A percentile compares a stretch with the other conserved stretches of the same genome.
Evolutionary conservation across 1,140 invertebrate species (phyloP).

Genomic region (Luehdorfia chinensis): DNA sequence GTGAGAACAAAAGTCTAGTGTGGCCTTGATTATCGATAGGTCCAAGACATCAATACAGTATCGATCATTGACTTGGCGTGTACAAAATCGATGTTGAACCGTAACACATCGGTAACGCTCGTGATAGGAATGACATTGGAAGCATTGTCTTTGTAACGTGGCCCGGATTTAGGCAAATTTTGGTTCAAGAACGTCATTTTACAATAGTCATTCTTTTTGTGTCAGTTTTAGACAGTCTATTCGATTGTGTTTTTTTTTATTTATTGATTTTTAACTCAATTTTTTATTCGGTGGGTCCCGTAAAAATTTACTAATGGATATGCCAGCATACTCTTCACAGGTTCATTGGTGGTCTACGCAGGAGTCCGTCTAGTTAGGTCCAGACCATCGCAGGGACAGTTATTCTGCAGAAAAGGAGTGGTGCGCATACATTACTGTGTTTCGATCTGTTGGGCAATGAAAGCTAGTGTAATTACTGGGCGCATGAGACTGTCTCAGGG

Average conservation of each 20-base stretch:
- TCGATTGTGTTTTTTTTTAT: not conserved
- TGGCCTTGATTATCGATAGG: conserved; percentile 32
- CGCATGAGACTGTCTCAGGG: too few relatives aligned
- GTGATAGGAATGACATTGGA: conserved; percentile 58
- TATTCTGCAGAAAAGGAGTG: too few relatives aligned
- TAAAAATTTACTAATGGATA: not conserved
- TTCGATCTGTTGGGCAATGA: too few relatives aligned
- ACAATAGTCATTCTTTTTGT: not conserved
- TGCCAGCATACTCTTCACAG: too few relatives aligned
- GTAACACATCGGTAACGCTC: conserved; percentile 46
- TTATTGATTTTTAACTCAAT: not conserved
- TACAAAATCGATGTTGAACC: conserved; percentile 46
- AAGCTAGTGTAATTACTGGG: too few relatives aligned
- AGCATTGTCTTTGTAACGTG: conserved; percentile 46
- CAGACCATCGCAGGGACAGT: too few relatives aligned
- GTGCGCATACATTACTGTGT: too few relatives aligned
- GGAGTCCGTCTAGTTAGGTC: too few relatives aligned
- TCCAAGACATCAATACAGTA: conserved; percentile 29
- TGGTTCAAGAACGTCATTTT: conserved; percentile 38
- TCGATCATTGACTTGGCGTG: conserved; percentile 43
- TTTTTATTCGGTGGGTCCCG: not conserved
- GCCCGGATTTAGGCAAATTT: conserved; percentile 58
- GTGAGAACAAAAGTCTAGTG: conserved; percentile 23
- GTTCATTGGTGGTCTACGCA: too few relatives aligned
- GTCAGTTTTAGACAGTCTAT: not conserved